Conservation (phyloP, 2,113 vertebrate species). For the Cettia cetti region DNA sequence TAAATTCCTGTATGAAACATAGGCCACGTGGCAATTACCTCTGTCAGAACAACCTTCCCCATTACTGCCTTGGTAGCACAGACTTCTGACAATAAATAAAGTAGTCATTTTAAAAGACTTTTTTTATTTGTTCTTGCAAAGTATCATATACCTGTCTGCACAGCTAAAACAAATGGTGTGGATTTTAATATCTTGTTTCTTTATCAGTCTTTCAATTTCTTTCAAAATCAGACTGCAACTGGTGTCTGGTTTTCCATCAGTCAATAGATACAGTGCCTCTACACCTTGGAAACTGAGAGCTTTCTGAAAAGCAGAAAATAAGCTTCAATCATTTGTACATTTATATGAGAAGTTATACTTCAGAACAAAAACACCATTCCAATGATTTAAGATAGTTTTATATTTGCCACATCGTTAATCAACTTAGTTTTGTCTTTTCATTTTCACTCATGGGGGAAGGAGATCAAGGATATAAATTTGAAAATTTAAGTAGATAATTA, state of each 20-base stretch:
- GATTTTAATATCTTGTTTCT: slow-evolving; percentile 60
- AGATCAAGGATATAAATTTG: not conserved
- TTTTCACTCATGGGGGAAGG: not conserved
- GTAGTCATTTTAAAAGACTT: not conserved
- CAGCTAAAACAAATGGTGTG: slow-evolving; percentile 76
- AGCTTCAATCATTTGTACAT: not conserved
- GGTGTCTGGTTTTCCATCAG: slow-evolving; percentile 79
- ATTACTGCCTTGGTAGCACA: not conserved
- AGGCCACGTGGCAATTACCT: not conserved
- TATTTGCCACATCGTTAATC: not conserved
- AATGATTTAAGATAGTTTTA: not conserved
- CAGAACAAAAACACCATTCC: not conserved
- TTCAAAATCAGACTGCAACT: slow-evolving; percentile 75
- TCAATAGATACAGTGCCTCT: slow-evolving; percentile 79
- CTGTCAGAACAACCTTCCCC: not conserved
- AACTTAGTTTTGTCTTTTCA: not conserved
- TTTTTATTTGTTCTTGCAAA: not conserved
- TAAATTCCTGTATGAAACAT: not conserved
- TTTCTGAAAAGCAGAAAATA: slow-evolving; percentile 65
- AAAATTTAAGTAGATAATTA: not conserved
- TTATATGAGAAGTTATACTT: not conserved
- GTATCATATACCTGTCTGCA: slow-evolving; percentile 68
- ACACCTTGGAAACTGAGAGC: slow-evolving; percentile 65
- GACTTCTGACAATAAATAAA: not conserved
- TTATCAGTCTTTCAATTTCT: slow-evolving; percentile 56